These are phyloP conservation scores for Cynopterus sphinx DNA, from an alignment of 2,797 vertebrate species.

Conservation along the genomic window DNA sequence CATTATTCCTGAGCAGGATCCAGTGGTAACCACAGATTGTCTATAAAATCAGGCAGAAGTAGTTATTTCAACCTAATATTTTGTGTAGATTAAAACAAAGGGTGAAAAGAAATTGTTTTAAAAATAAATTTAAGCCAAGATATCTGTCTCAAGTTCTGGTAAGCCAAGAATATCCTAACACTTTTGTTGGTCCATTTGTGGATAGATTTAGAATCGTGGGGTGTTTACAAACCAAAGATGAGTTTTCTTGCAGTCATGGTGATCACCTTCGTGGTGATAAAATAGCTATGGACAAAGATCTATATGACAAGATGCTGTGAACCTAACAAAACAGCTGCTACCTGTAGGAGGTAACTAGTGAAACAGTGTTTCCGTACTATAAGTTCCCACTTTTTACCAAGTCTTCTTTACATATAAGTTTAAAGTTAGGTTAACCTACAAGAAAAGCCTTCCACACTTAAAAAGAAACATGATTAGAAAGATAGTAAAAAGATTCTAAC, in stretches of 20 bases:
- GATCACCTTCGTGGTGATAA: neutral
- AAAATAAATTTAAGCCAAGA: neutral
- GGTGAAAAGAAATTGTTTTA: neutral
- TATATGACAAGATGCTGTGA: neutral
- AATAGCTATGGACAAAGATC: neutral
- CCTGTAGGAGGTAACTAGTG: neutral
- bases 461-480: slow-evolving; percentile 43
- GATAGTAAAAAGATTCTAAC: slow-evolving; percentile 13
- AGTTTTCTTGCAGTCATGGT: neutral
- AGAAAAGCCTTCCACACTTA: slow-evolving; percentile 10
- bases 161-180: neutral
- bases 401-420: neutral
- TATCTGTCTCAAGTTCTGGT: neutral
- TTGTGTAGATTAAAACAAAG: slow-evolving; percentile 15
- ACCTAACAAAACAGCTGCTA: neutral
- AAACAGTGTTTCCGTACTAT: neutral
- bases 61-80: neutral
- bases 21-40: neutral
- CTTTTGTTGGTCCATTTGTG: neutral
- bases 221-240: slow-evolving; percentile 28
- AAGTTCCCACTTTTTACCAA: neutral
- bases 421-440: slow-evolving; percentile 36
- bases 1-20: neutral
- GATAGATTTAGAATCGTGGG: neutral
- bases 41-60: neutral